These are phyloP conservation scores for Pollenia angustigena DNA, from an alignment of 2,888 invertebrate species.

Conservation along the genomic window DNA sequence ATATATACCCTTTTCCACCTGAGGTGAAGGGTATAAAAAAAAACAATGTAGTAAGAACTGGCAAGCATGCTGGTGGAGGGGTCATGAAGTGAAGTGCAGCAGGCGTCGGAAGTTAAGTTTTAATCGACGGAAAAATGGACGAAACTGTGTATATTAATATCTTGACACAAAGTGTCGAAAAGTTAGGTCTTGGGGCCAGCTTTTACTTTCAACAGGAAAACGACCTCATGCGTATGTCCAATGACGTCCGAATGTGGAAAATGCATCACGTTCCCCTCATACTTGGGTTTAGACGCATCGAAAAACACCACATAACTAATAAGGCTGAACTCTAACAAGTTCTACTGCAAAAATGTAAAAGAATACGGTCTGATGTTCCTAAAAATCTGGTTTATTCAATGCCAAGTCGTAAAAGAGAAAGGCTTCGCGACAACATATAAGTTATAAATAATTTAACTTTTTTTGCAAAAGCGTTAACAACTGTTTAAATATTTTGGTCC, in stretches of 20 bases:
- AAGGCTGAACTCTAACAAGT: no score
- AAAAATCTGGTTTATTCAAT: no score
- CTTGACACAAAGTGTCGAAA: not conserved
- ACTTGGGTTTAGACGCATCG: not conserved
- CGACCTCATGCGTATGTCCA: not conserved
- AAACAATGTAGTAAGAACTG: no score
- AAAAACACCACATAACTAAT: no score
- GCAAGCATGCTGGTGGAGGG: no score
- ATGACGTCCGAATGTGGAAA: conserved; percentile 8
- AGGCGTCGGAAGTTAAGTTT: not conserved
- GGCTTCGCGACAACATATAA: conserved; percentile 13
- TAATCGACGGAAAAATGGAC: not conserved
- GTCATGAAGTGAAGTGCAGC: no score
- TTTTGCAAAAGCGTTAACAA: not conserved
- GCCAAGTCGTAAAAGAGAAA: not conserved
- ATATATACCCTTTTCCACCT: no score
- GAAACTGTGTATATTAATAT: no score
- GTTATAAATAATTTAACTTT: not conserved
- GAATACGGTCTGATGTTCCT: no score
- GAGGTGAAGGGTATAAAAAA: no score
- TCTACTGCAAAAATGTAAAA: no score
- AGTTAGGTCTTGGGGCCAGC: no score
- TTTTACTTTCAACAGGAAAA: not conserved
- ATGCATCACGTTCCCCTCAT: not conserved
- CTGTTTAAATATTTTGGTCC: not conserved